Evolutionary conservation across 2,113 vertebrate genomes (phyloP), one percentile per base, ranked within the genome.

Genomic region (Tiliqua scincoides): DNA sequence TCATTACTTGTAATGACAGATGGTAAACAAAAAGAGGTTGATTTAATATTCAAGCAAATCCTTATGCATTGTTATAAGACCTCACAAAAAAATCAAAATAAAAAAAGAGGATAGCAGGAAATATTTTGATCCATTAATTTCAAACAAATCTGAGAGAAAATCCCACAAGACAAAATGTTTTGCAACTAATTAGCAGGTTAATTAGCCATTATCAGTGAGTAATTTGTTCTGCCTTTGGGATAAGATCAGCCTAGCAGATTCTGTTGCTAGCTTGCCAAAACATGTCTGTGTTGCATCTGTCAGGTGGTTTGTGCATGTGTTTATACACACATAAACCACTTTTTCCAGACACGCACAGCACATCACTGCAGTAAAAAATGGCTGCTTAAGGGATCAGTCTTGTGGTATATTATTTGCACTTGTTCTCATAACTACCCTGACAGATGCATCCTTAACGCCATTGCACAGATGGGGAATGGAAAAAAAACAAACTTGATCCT

Each of bases 101-200:
- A 91, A 0, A n/a, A 77, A 86, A 74, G 88, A 88, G 5, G n/a
- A 89, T 92, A 89, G 84, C 86, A 59, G 75, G 91, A 90, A 87
- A 88, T 74, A 70, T 89, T 92, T 91, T 78, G 85, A 93, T 92
- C 91, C 87, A 71, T 65, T 94, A 91, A 93, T 89, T 94, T 87
- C 91, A 93, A 92, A 93, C 94, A 93, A 48, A 23, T 27, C 93
- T 90, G 88, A 0, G 1, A 89, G 90, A 85, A n/a, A 70, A 77
- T 4, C 0, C 82, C 70, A 91, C 9, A 71, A 77, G 90, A 85
- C 87, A 91, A 91, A 93, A 92, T 93, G 93, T 74, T 93, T 93
- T 90, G 83, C 89, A 91, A 89, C 90, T 94, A 94, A 92, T 95
- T 95, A 95, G 91, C 93, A 94, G 89, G 43, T 48, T 48, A 48